Evolutionary conservation across 2,113 vertebrate species (phyloP).

Genomic region (Sinocyclocheilus rhinocerous): DNA sequence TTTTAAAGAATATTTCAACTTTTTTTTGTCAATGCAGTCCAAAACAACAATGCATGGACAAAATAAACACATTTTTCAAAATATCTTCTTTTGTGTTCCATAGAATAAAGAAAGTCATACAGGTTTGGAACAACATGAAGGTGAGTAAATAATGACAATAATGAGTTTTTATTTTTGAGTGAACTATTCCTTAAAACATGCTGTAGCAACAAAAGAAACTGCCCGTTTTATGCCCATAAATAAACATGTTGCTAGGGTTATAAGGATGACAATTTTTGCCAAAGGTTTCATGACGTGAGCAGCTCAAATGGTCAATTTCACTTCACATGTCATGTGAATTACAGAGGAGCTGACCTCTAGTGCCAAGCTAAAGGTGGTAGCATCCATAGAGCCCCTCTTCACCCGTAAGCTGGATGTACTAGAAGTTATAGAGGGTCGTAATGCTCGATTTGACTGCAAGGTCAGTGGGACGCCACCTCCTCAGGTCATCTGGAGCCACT

Average conservation of each 20-base stretch:
- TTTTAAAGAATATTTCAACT: not conserved
- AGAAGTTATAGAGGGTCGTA: constrained; percentile 91
- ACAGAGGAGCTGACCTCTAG: constrained; percentile 94
- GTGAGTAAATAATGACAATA: not conserved
- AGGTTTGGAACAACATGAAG: not conserved
- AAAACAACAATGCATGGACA: not conserved
- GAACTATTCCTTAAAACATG: not conserved
- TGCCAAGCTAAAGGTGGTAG: constrained; percentile 86
- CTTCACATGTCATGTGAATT: constrained; percentile 7
- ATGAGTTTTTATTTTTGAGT: not conserved
- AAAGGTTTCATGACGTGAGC: constrained; percentile 7
- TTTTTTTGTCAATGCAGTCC: not conserved
- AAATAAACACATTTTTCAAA: not conserved
- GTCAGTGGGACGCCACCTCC: constrained; percentile 92
- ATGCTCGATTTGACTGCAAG: constrained; percentile 93
- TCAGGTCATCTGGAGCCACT: constrained; percentile 86
- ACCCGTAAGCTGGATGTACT: constrained; percentile 88
- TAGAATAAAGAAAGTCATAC: not conserved
- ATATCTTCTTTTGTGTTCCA: not conserved
- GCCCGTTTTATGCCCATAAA: not conserved
- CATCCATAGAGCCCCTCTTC: constrained; percentile 89
- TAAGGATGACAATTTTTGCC: not conserved
- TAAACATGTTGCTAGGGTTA: not conserved
- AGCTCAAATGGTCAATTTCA: not conserved
- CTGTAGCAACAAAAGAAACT: not conserved